Base-by-base conservation (phyloP, 2,113 vertebrate genomes). In the Capreolus pygargus region DNA sequence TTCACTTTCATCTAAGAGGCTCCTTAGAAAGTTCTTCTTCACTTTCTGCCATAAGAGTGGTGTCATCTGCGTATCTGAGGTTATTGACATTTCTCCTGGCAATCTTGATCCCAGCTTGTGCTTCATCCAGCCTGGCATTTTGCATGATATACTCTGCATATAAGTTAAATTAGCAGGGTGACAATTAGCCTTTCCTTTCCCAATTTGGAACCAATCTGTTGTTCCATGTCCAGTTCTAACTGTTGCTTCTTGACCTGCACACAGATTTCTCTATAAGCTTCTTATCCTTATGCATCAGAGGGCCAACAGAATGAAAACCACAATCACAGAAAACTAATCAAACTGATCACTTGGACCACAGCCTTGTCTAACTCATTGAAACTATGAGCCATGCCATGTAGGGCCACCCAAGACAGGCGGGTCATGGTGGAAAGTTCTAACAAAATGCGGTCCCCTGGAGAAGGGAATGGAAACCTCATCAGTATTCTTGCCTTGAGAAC, bases 11-110 rank as follows among this genome's bases (percentile, higher is more conserved):
- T 2, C 67, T 39, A 70, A 39, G 10, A 70, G 5, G 2, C n/a
- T 39, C n/a, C 67, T 39, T 12, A 70, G n/a, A 50, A 50, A 50
- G 12, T 54, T 54, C 52, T 23, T 70, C 67, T 39, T 70, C 67
- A 39, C 19, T 70, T 39, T 70, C n/a, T 70, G n/a, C 67, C n/a
- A 12, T 70, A 70, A 70, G 10, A 39, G n/a, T 39, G 19, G 19
- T 70, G n/a, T 39, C 67, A 70, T 39, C 67, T 70, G 67, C 0
- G 0, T 70, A 70, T 70, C n/a, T 70, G n/a, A 70, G 67, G 19
- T 70, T 70, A 70, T 39, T 39, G 10, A 70, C 10, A 23, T 23
- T 70, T 36, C 67, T 70, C n/a, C n/a, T 39, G 67, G n/a, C 0
- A 70, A 39, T 39, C 67, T 12, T 39, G 67, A 39, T 70, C 23